phyloP scores from a whole-genome alignment of 2,797 vertebrate genomes.

The Crocidura indochinensis region DNA sequence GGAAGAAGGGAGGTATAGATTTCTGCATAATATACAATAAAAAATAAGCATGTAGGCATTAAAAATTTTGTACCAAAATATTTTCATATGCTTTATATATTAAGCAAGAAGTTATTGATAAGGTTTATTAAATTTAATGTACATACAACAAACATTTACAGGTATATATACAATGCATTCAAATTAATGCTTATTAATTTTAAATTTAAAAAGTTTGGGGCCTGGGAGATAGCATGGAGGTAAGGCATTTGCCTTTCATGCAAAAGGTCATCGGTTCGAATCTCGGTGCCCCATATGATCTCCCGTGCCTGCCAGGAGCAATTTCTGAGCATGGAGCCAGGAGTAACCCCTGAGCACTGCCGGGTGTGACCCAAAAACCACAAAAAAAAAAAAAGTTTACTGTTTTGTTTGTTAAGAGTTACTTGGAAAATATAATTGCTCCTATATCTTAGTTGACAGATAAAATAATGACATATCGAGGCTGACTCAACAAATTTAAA shows the following conservation, averaged over 20 bases:
- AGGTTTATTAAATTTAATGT: background rate
- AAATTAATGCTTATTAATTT: conserved; percentile 42
- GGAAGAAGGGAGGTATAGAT: background rate
- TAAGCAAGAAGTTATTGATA: too few species aligned
- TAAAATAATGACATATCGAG: background rate
- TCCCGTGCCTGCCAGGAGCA: too few species aligned
- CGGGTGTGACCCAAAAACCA: too few species aligned
- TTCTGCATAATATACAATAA: background rate
- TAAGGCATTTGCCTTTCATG: too few species aligned
- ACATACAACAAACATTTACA: background rate
- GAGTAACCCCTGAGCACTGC: too few species aligned
- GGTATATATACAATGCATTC: background rate
- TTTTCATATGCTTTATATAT: too few species aligned
- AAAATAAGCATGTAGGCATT: too few species aligned
- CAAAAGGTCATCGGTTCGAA: too few species aligned
- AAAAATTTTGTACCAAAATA: background rate
- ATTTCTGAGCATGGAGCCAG: too few species aligned
- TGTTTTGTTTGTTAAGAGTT: background rate
- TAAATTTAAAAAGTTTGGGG: too few species aligned
- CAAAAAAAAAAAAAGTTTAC: conserved; percentile 27
- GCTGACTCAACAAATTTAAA: conserved; percentile 45
- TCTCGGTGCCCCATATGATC: too few species aligned
- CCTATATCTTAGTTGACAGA: background rate
- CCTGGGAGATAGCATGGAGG: too few species aligned
- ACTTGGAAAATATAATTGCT: background rate